Evolutionary conservation across 2,113 vertebrate genomes (phyloP), one percentile per base, ranked within the genome.

Genomic region (Prunella himalayana): DNA sequence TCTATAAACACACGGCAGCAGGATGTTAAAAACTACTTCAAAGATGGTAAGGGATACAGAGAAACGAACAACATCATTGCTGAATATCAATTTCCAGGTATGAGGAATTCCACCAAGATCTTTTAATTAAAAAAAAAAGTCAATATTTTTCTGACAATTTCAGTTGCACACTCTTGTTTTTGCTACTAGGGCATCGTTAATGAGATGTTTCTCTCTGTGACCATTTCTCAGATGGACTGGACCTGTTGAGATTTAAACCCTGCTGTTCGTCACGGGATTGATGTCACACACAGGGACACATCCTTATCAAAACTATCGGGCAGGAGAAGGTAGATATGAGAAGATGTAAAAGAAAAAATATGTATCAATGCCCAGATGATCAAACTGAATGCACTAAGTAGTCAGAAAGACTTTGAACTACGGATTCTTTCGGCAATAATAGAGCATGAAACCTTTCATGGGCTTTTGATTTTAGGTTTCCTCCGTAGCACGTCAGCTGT

Each of bases 391-490:
- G 97, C 79, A 59, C 97, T 97, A 98, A 98, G 97, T 66, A 98
- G 96, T 92, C 77, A 81, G 96, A 77, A 76, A 97, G 97, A 96
- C 98, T 98, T 98, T 98, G 98, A 98, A 98, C 97, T 98, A 86
- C 45, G 82, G 94, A 96, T 92, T 97, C 97, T 80, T 83, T 97
- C 65, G 35, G 95, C 94, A 95, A 96, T 97, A 97, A 98, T 86
- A 94, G 97, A 97, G 97, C 96, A 92, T 88, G 95, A 97, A 97
- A 97, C 35, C 57, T 96, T 96, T 95, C 94, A 72, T 22, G 95
- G 96, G 97, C 97, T 98, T 98, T 98, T 98, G 97, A 98, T 98
- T 98, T 97, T 64, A 97, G 96, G 95, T 96, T 98, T 98, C 97
- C 96, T 98, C 97, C 96, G 53, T 78, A 94, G 97, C 96, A 95